Evolutionary conservation across 2,113 vertebrate genomes (phyloP), one percentile per base, ranked within the genome.

Genomic region (Bagarius yarrelli): DNA sequence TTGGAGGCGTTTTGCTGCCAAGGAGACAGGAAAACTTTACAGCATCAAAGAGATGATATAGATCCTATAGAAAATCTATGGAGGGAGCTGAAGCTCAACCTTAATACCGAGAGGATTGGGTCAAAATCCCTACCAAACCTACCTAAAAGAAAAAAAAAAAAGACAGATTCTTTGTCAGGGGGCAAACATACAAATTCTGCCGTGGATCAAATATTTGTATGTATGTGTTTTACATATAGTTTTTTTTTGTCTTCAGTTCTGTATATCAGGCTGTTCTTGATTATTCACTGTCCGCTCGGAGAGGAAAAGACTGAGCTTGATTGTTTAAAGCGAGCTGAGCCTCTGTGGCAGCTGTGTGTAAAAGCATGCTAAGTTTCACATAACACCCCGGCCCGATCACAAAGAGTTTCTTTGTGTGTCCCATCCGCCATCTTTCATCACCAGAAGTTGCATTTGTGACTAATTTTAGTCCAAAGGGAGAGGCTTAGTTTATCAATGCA

Each of bases 401-500:
- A 30, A 36, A 71, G 30, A 36, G 36, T 50, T 73, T 5, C 44
- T 73, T 50, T 78, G 53, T 70, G 60, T 32, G 21, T 59, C 56
- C 23, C 9, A 4, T 14, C 15, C 69, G 18, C 61, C 19, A 6
- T 34, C 64, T 47, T 11, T 59, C n/a, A 75, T 75, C 27, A 53
- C 25, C 34, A 23, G 60, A 61, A 76, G 44, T 47, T 79, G 60
- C 25, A 59, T 77, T 57, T 78, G 25, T 74, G 60, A 47, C 66
- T 78, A 81, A 74, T 69, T 85, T 60, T 85, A 82, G 40, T 70
- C 5, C 3, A 50, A 15, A 60, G 60, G 59, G 73, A 60, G 57
- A 27, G 47, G 59, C 40, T 1, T 34, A 72, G 75, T 61, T 66
- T 57, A 19, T 78, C 50, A 56, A 27, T 56, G 40, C 66, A 72